Percentiles rank a stretch among this genome's conserved stretches.
Conservation (phyloP, 2,797 vertebrate species). For the Streptopelia turtur region DNA sequence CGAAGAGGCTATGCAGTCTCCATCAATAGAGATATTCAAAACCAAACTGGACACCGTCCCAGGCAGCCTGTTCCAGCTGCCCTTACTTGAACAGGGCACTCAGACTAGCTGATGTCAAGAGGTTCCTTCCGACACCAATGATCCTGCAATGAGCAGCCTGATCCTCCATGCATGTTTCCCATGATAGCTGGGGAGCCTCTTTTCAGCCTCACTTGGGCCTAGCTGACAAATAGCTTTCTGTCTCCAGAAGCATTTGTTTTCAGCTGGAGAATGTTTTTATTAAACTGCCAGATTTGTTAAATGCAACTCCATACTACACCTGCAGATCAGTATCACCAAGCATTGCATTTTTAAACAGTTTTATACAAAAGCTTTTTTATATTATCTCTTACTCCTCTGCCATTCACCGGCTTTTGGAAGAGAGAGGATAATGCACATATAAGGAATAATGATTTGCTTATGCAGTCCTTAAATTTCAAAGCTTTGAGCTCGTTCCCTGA, state of each 20-base stretch:
- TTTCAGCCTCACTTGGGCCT: neutral
- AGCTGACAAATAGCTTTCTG: neutral
- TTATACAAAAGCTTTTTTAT: neutral
- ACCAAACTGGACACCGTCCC: neutral
- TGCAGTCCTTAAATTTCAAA: neutral
- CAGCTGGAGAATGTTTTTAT: neutral
- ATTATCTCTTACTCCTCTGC: neutral
- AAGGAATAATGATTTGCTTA: neutral
- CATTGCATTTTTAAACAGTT: neutral
- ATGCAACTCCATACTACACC: neutral
- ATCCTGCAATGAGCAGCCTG: neutral
- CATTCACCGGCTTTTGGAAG: neutral
- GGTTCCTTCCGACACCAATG: neutral
- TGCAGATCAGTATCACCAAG: neutral
- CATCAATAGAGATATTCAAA: neutral
- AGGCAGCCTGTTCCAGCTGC: neutral
- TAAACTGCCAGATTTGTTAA: neutral
- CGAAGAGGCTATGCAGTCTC: neutral
- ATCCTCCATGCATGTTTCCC: neutral
- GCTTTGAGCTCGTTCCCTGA: neutral
- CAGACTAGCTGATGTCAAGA: neutral
- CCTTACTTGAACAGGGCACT: neutral
- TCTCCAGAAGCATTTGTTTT: neutral
- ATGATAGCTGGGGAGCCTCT: neutral
- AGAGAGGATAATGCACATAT: neutral